Conservation (phyloP, 2,113 vertebrate species). For the Potamarius usumacintae region DNA sequence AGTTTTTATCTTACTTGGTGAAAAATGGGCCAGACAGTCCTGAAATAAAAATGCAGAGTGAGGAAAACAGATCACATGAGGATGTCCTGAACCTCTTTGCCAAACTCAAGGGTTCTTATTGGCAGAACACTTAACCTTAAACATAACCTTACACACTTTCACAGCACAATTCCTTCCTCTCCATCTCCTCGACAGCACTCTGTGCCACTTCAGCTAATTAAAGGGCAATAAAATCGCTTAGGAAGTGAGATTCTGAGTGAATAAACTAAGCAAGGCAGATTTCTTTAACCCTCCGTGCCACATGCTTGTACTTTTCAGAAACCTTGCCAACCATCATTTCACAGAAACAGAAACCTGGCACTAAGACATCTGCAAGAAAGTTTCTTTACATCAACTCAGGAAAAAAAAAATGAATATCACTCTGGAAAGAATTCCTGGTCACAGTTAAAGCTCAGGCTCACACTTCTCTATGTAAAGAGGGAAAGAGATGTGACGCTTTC, state of each 20-base stretch:
- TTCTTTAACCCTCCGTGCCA: neutral
- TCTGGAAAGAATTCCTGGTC: neutral
- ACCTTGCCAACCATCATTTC: neutral
- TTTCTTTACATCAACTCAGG: too few species aligned
- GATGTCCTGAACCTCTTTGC: neutral
- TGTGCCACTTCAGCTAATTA: neutral
- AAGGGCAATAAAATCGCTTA: slow-evolving; percentile 2
- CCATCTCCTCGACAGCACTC: neutral
- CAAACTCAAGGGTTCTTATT: slow-evolving; percentile 21
- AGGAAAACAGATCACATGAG: neutral
- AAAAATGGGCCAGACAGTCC: neutral
- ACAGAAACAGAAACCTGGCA: neutral
- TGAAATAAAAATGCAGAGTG: neutral
- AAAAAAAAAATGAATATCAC: too few species aligned
- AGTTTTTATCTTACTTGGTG: neutral
- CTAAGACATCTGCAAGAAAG: neutral
- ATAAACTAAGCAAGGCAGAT: neutral
- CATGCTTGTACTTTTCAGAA: neutral
- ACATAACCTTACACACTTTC: slow-evolving; percentile 1
- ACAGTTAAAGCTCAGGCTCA: neutral
- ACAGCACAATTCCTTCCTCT: neutral
- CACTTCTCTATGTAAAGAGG: neutral
- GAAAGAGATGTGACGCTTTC: neutral
- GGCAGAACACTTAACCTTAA: slow-evolving; percentile 26
- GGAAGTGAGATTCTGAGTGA: neutral